Percentiles rank a stretch among this genome's conserved stretches.
Evolutionary conservation across 2,113 vertebrate genomes (phyloP).

Genomic region (Oryzias melastigma): DNA sequence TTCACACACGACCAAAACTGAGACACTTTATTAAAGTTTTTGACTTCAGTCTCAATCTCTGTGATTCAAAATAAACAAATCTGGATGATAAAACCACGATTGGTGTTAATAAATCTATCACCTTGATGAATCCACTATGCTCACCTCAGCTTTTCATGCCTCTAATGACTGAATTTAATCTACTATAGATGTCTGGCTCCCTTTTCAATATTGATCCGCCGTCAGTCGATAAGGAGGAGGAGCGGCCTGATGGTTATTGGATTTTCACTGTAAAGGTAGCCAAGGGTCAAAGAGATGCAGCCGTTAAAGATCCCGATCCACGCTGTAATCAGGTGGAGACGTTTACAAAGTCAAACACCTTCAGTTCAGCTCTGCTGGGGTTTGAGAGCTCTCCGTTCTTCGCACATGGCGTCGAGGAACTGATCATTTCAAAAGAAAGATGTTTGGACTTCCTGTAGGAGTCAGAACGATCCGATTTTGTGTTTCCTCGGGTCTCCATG

Average conservation of each 20-base stretch:
- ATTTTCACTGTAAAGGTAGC: slow-evolving; percentile 28
- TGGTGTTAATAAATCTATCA: not conserved
- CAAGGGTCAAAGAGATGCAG: slow-evolving; percentile 49
- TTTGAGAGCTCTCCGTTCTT: too few species aligned
- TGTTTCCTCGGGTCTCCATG: slow-evolving; percentile 34
- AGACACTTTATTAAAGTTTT: too few species aligned
- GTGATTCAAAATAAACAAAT: too few species aligned
- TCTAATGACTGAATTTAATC: slow-evolving; percentile 31
- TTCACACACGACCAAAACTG: too few species aligned
- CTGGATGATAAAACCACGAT: too few species aligned
- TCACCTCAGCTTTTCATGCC: slow-evolving; percentile 9
- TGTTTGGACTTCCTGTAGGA: slow-evolving; percentile 1
- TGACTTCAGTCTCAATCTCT: too few species aligned
- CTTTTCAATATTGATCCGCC: slow-evolving; percentile 42
- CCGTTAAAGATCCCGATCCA: slow-evolving; percentile 19
- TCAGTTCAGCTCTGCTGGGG: too few species aligned
- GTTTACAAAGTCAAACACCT: slow-evolving; percentile 4
- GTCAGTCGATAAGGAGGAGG: slow-evolving; percentile 11
- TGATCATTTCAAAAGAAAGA: too few species aligned
- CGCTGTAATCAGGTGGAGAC: slow-evolving; percentile 28
- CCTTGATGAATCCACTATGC: slow-evolving; percentile 11
- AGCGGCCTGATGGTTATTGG: slow-evolving; percentile 41
- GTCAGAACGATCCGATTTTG: slow-evolving; percentile 11
- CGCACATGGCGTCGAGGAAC: too few species aligned
- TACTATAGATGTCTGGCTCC: slow-evolving; percentile 18